Percentiles rank a stretch among this genome's conserved stretches.
Conservation (phyloP, 2,797 vertebrate species). For the Mormyrops boulengeri region DNA sequence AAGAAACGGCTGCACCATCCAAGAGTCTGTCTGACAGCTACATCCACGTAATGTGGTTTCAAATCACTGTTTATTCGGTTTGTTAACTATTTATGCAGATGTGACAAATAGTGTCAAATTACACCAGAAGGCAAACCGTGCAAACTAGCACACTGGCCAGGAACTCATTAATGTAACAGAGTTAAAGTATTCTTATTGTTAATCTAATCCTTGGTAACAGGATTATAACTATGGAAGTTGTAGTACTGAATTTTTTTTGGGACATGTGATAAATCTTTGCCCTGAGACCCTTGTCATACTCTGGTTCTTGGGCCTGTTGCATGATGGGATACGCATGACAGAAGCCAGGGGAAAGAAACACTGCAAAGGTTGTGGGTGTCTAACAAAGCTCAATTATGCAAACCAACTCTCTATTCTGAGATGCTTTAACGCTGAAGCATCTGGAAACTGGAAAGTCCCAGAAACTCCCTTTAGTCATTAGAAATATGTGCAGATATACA, state of each 20-base stretch:
- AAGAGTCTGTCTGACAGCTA: neutral
- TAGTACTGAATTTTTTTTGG: neutral
- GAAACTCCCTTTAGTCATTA: neutral
- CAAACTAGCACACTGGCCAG: neutral
- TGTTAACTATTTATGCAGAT: neutral
- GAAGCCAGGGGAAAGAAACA: neutral
- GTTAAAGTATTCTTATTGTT: neutral
- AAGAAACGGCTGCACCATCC: neutral
- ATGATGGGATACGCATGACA: neutral
- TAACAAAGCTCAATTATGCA: neutral
- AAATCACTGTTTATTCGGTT: neutral
- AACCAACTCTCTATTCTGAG: neutral
- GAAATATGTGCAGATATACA: neutral
- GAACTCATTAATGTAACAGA: neutral
- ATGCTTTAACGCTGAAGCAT: neutral
- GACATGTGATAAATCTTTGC: neutral
- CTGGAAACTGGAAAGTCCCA: neutral
- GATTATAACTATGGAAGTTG: neutral
- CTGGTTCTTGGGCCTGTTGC: neutral
- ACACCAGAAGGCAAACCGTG: neutral
- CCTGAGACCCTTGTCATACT: neutral
- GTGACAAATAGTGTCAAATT: constrained; percentile 5
- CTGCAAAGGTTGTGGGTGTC: neutral
- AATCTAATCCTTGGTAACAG: neutral
- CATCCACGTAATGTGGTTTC: neutral